Conservation (phyloP, 2,113 vertebrate species). For the Cryptoleucopteryx plumbea region DNA sequence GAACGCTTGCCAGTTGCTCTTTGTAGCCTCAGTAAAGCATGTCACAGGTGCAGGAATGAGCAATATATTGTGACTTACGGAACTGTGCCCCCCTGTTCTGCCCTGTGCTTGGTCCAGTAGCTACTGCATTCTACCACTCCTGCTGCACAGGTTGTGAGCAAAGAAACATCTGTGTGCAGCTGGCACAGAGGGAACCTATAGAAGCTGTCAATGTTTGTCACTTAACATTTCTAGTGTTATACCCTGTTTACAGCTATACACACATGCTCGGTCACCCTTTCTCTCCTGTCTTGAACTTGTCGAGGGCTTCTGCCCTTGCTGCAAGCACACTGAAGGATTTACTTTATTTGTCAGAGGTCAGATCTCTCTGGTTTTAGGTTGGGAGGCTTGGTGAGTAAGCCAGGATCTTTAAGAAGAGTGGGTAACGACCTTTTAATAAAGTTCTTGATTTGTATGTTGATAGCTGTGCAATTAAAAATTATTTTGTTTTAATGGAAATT, state of each 20-base stretch:
- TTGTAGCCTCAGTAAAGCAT: neutral
- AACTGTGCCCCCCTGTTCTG: neutral
- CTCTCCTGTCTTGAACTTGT: neutral
- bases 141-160: neutral
- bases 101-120: neutral
- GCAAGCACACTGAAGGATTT: neutral
- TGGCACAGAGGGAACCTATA: neutral
- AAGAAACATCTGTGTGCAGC: neutral
- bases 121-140: neutral
- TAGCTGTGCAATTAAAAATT: slow-evolving; percentile 23
- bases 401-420: slow-evolving; percentile 7
- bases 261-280: neutral
- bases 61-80: fast-evolving
- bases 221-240: neutral
- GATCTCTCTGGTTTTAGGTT: neutral
- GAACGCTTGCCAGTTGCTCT: neutral
- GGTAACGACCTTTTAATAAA: slow-evolving; percentile 23
- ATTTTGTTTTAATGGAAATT: slow-evolving; percentile 3
- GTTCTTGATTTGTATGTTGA: slow-evolving; percentile 34
- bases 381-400: slow-evolving; percentile 23
- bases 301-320: neutral
- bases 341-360: neutral
- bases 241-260: neutral
- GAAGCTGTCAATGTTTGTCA: neutral
- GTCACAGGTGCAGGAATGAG: neutral